phyloP scores from a whole-genome alignment of 2,888 invertebrate genomes.

The Sarcophaga subvicina region DNA sequence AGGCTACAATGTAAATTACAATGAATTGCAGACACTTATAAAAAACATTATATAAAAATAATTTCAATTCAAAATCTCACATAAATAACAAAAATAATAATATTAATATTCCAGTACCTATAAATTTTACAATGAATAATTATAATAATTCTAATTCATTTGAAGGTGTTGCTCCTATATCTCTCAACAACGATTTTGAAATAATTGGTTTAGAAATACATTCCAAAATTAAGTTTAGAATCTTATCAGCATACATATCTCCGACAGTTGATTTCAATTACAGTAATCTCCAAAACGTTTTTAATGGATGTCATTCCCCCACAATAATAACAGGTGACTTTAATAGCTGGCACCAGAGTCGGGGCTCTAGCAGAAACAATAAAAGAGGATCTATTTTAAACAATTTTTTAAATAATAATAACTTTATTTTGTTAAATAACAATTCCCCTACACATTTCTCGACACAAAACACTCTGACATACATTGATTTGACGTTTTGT shows the following conservation, averaged over 20 bases:
- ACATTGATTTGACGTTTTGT: conserved; percentile 43
- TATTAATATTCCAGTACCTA: neutral
- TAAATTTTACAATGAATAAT: conserved; percentile 7
- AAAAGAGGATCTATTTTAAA: conserved; percentile 21
- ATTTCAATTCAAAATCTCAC: conserved; percentile 48
- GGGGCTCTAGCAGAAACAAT: conserved; percentile 40
- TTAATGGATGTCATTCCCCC: neutral
- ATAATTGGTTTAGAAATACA: neutral
- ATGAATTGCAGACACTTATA: conserved; percentile 39
- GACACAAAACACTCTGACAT: conserved; percentile 43
- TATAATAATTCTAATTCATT: conserved; percentile 8
- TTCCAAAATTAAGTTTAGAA: too few relatives aligned
- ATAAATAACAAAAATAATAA: neutral
- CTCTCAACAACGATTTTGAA: conserved; percentile 8
- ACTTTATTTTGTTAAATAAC: conserved; percentile 16
- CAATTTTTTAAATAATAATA: neutral
- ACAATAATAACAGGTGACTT: neutral
- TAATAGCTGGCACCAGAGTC: conserved; percentile 25
- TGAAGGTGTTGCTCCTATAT: conserved; percentile 8
- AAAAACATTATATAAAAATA: conserved; percentile 32
- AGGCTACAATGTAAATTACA: conserved; percentile 47
- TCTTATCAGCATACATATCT: too few relatives aligned
- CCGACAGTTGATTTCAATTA: too few relatives aligned
- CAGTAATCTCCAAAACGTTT: too few relatives aligned
- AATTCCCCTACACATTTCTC: conserved; percentile 44